phyloP scores from a whole-genome alignment of 2,113 vertebrate species.

The Seriola dumerili region DNA sequence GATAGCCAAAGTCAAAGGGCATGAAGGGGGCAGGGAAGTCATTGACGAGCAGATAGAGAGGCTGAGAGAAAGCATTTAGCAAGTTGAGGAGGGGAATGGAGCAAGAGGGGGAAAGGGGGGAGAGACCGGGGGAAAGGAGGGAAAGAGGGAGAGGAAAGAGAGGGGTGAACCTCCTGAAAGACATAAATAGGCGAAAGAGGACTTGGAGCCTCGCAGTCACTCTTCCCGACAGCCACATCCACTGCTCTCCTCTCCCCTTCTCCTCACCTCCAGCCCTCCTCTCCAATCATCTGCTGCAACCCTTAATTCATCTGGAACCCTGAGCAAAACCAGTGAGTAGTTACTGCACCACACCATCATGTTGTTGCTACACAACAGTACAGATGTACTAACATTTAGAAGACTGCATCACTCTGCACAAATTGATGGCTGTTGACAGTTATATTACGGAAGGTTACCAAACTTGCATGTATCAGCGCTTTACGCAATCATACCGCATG shows the following conservation, averaged over 20 bases:
- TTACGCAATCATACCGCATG: background rate
- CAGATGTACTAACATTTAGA: background rate
- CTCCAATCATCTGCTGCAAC: constrained; percentile 69
- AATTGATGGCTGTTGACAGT: background rate
- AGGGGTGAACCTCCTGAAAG: constrained; percentile 80
- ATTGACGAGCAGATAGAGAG: constrained; percentile 46
- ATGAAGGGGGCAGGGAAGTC: constrained; percentile 62
- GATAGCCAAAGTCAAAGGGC: constrained; percentile 68
- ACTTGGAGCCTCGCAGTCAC: constrained; percentile 87
- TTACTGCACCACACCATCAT: constrained; percentile 31
- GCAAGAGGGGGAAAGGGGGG: constrained; percentile 37
- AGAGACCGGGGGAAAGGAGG: constrained; percentile 70
- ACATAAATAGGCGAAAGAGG: constrained; percentile 88
- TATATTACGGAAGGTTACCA: background rate
- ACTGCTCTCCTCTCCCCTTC: constrained; percentile 79
- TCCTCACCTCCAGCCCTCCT: constrained; percentile 67
- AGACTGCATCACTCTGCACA: constrained; percentile 1
- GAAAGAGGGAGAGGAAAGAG: constrained; percentile 80
- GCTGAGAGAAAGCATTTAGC: constrained; percentile 38
- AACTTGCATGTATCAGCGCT: constrained; percentile 1
- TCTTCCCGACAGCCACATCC: constrained; percentile 85
- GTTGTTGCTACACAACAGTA: constrained; percentile 1
- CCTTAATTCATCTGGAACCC: constrained; percentile 72
- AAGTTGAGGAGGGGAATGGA: constrained; percentile 46
- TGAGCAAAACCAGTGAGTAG: constrained; percentile 78